These are phyloP conservation scores for Dyspetes luteomarginatus DNA, from an alignment of 2,888 invertebrate genomes.

Conservation along the genomic window DNA sequence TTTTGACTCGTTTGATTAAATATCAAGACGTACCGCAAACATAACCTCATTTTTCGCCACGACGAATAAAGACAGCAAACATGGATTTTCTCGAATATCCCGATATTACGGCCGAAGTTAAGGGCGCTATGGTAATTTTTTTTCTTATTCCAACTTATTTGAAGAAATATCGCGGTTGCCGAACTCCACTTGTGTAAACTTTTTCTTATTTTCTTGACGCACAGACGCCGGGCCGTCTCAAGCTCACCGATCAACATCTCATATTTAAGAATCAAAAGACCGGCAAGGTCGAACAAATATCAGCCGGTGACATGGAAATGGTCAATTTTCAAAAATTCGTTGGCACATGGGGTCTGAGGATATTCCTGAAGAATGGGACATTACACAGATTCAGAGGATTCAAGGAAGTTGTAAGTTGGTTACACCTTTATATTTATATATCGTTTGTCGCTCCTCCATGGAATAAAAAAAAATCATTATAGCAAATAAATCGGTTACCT, in stretches of 20 bases:
- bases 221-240: slow-evolving; percentile 95
- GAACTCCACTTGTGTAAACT: no score
- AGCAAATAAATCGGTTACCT: no score
- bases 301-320: slow-evolving; percentile 92
- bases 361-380: slow-evolving; percentile 95
- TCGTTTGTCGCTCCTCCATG: no score
- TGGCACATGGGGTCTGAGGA: slow-evolving; percentile 94
- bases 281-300: slow-evolving; percentile 97
- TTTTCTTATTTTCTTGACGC: slow-evolving; percentile 73
- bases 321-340: slow-evolving; percentile 97
- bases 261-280: slow-evolving; percentile 98
- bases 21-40: background rate
- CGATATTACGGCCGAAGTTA: slow-evolving; percentile 92
- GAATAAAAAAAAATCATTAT: no score
- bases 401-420: slow-evolving; percentile 89
- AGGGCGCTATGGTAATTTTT: slow-evolving; percentile 92
- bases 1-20: background rate
- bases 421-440: background rate
- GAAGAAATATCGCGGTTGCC: no score
- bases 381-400: slow-evolving; percentile 97
- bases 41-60: slow-evolving; percentile 45
- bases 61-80: slow-evolving; percentile 57
- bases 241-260: slow-evolving; percentile 95
- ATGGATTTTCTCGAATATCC: slow-evolving; percentile 96
- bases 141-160: no score